Evolutionary conservation across 2,113 vertebrate genomes (phyloP).

Genomic region (Vulpes vulpes): DNA sequence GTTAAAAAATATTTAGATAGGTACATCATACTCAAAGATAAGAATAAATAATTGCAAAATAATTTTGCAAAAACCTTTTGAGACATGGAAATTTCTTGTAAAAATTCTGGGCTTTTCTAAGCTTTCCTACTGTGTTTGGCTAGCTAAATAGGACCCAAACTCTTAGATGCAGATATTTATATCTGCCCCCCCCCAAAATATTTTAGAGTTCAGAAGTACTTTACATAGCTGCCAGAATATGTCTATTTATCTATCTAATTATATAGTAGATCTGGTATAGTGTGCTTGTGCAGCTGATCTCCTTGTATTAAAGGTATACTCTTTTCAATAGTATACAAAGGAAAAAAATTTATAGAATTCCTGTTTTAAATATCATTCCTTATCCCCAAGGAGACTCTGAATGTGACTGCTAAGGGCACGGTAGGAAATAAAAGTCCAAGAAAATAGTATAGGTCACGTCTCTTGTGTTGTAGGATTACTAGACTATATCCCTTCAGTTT

Average conservation of each 20-base stretch:
- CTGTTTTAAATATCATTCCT: background rate
- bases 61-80: background rate
- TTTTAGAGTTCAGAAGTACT: constrained; percentile 25
- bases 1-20: constrained; percentile 33
- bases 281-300: background rate
- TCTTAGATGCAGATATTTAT: constrained; percentile 3
- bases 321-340: constrained; percentile 24
- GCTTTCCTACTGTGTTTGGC: background rate
- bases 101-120: constrained; percentile 4
- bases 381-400: background rate
- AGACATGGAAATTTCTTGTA: background rate
- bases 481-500: background rate
- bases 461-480: background rate
- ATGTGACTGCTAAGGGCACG: background rate
- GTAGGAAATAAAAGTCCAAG: background rate
- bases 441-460: background rate
- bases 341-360: background rate
- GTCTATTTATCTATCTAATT: constrained; percentile 15
- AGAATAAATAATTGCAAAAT: background rate
- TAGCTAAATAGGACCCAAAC: background rate
- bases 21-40: constrained; percentile 1
- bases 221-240: background rate
- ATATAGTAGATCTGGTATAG: background rate
- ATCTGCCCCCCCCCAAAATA: background rate
- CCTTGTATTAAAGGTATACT: constrained; percentile 21